Conservation (phyloP, 1,140 invertebrate species). For the Drosophila parabipectinata region DNA sequence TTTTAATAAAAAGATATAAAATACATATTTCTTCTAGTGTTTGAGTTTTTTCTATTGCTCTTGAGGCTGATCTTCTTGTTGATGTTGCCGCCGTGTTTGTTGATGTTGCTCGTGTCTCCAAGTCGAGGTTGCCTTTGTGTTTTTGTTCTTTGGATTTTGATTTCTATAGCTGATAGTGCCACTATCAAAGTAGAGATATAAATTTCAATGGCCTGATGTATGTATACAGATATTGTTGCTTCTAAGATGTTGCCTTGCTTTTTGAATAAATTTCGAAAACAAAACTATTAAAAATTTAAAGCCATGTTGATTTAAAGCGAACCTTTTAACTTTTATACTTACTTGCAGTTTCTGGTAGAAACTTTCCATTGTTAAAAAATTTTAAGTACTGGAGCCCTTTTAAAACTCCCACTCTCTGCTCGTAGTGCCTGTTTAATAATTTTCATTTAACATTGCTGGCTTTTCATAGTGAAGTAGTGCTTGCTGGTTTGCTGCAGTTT, state of each 20-base stretch:
- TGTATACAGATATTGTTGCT: constrained; percentile 1
- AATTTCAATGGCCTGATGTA: not conserved
- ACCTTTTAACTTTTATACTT: no score
- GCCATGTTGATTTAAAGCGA: not conserved
- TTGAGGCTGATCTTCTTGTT: constrained; percentile 15
- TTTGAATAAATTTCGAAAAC: not conserved
- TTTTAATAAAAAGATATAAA: not conserved
- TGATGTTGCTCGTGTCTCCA: not conserved
- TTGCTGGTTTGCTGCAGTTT: constrained; percentile 47
- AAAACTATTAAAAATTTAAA: no score
- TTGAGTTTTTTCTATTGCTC: constrained; percentile 5
- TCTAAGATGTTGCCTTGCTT: not conserved
- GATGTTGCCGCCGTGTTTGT: constrained; percentile 7
- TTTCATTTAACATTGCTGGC: constrained; percentile 18
- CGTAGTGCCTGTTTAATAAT: not conserved
- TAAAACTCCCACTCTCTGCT: not conserved
- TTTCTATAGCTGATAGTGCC: constrained; percentile 2
- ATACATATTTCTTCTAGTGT: not conserved
- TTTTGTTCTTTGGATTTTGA: not conserved
- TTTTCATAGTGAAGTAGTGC: constrained; percentile 11
- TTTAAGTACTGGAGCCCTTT: not conserved
- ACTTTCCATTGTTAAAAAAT: not conserved
- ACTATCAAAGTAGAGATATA: not conserved
- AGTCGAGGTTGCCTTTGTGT: constrained; percentile 6
- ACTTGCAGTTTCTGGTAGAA: not conserved